Conservation (phyloP, 1,140 invertebrate species). For the Acromyrmex charruanus region DNA sequence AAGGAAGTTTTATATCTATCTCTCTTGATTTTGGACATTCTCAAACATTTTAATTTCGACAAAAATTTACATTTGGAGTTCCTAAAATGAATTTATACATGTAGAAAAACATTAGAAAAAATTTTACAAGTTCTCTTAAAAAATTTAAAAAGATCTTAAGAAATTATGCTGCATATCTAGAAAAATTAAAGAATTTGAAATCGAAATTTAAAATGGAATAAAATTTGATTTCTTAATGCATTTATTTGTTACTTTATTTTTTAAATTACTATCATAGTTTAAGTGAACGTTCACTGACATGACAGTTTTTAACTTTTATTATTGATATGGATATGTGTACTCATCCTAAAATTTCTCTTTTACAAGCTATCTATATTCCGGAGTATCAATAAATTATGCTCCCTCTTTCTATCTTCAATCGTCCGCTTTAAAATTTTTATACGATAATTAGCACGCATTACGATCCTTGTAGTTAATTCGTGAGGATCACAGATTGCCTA, state of each 20-base stretch:
- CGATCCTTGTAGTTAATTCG: slow-evolving; percentile 49
- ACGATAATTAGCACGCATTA: slow-evolving; percentile 45
- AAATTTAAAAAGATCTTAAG: not conserved
- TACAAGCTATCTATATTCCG: not conserved
- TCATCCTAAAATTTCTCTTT: slow-evolving; percentile 1
- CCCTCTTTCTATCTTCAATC: not conserved
- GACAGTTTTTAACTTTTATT: slow-evolving; percentile 13
- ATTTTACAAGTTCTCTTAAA: not conserved
- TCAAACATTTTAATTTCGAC: no score
- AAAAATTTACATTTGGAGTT: no score
- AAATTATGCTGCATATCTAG: not conserved
- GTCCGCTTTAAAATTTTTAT: slow-evolving; percentile 36
- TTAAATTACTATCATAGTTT: not conserved
- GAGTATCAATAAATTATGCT: slow-evolving; percentile 35
- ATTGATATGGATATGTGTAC: not conserved
- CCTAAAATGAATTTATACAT: no score
- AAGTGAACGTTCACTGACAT: not conserved
- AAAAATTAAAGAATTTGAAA: not conserved
- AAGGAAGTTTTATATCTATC: no score
- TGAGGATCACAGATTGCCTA: slow-evolving; percentile 31
- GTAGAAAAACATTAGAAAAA: not conserved
- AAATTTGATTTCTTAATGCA: slow-evolving; percentile 3
- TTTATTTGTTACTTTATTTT: not conserved
- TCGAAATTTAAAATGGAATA: not conserved
- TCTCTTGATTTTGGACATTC: no score